Evolutionary conservation across 2,113 vertebrate genomes (phyloP).

Genomic region (Serilophus lunatus): DNA sequence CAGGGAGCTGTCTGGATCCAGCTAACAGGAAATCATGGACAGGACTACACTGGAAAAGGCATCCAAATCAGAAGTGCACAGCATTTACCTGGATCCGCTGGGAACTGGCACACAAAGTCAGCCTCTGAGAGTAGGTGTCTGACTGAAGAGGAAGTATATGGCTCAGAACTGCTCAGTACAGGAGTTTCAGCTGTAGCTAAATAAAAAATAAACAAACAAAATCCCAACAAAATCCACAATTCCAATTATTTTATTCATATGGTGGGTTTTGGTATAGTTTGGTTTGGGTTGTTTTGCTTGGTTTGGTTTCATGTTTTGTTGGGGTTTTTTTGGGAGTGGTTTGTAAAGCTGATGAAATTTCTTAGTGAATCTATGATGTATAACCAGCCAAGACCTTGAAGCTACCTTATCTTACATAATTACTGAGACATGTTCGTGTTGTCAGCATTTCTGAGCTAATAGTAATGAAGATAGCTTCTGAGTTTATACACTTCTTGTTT

Average conservation of each 20-base stretch:
- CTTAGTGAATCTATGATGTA: background rate
- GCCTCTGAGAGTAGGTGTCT: background rate
- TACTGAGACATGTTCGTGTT: background rate
- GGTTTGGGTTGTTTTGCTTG: background rate
- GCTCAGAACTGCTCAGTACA: background rate
- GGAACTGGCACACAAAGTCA: background rate
- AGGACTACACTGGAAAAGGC: background rate
- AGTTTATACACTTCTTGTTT: background rate
- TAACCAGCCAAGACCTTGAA: background rate
- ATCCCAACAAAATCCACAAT: background rate
- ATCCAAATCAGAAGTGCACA: background rate
- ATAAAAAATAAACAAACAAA: background rate
- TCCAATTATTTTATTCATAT: background rate
- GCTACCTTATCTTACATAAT: background rate
- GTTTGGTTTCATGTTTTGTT: background rate
- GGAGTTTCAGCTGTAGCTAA: background rate
- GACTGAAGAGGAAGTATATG: background rate
- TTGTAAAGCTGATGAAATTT: background rate
- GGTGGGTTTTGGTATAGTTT: background rate
- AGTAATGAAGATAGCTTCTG: background rate
- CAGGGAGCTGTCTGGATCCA: background rate
- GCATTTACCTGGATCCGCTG: background rate
- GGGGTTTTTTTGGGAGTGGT: too few species aligned
- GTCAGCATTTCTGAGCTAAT: background rate
- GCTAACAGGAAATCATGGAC: fast-evolving